Evolutionary conservation across 1,140 invertebrate species (phyloP).

Genomic region (Zaprionus tsacasi): DNA sequence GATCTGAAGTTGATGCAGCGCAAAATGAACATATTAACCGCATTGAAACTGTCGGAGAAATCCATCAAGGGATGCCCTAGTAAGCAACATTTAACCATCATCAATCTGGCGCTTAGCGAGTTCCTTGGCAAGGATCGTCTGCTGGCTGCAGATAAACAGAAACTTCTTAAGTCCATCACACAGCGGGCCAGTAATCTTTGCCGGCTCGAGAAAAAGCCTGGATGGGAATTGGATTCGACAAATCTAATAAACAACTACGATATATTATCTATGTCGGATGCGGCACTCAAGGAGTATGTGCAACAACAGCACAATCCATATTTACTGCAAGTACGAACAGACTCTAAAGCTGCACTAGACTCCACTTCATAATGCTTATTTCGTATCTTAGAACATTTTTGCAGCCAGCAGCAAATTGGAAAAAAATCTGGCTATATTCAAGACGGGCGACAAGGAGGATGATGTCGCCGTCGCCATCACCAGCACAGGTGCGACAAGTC

Average conservation of each 20-base stretch:
- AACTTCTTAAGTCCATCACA: slow-evolving; percentile 46
- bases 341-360: background rate
- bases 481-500: background rate
- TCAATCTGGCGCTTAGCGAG: slow-evolving; percentile 53
- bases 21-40: slow-evolving; percentile 57
- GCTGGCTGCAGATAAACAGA: slow-evolving; percentile 57
- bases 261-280: slow-evolving; percentile 25
- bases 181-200: slow-evolving; percentile 44
- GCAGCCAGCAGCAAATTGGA: slow-evolving; percentile 52
- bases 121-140: slow-evolving; percentile 58
- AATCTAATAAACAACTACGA: slow-evolving; percentile 46
- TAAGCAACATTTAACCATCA: slow-evolving; percentile 42
- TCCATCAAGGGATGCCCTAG: slow-evolving; percentile 53
- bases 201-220: slow-evolving; percentile 32
- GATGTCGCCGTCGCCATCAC: background rate
- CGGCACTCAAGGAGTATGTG: slow-evolving; percentile 50
- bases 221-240: slow-evolving; percentile 44
- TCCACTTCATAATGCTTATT: background rate
- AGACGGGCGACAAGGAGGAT: background rate
- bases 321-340: slow-evolving; percentile 43
- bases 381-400: slow-evolving; percentile 48
- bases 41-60: slow-evolving; percentile 56
- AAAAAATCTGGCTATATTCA: slow-evolving; percentile 50
- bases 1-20: slow-evolving; percentile 59
- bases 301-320: slow-evolving; percentile 57